Evolutionary conservation across 2,113 vertebrate genomes (phyloP).

Genomic region (Pachyramphus minor): DNA sequence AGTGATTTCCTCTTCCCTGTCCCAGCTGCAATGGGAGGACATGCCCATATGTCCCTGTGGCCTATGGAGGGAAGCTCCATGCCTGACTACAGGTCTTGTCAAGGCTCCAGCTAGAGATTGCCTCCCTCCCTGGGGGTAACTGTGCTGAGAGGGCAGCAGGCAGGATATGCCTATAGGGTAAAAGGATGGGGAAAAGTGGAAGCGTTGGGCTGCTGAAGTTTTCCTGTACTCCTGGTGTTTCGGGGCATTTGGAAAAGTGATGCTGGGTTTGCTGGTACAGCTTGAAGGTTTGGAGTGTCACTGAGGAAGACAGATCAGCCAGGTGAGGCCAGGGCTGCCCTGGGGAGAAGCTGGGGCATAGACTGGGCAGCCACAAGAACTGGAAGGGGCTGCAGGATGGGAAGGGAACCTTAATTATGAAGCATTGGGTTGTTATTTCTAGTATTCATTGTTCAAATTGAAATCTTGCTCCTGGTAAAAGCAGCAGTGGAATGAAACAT

Average conservation of each 20-base stretch:
- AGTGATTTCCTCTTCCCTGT: neutral
- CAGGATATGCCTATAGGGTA: neutral
- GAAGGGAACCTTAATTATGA: neutral
- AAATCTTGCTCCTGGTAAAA: neutral
- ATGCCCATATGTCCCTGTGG: neutral
- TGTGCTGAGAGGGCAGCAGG: neutral
- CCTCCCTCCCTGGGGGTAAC: neutral
- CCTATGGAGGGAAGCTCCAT: fast-evolving
- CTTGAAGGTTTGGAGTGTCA: neutral
- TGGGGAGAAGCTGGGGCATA: neutral
- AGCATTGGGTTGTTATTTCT: neutral
- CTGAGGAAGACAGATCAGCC: neutral
- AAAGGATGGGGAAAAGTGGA: neutral
- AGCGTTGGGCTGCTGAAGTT: neutral
- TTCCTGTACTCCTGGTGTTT: neutral
- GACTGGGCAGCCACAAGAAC: neutral
- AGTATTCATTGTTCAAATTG: neutral
- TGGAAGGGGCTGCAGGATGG: neutral
- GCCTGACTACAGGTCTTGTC: neutral
- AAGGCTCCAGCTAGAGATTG: no score
- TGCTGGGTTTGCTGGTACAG: neutral
- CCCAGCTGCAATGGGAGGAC: neutral
- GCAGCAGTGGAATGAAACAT: neutral
- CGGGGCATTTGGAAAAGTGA: neutral
- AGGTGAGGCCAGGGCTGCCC: neutral